A percentile compares a stretch with the other conserved stretches of the same genome.
Evolutionary conservation across 2,797 vertebrate species (phyloP).

Genomic region (Gallirallus australis): DNA sequence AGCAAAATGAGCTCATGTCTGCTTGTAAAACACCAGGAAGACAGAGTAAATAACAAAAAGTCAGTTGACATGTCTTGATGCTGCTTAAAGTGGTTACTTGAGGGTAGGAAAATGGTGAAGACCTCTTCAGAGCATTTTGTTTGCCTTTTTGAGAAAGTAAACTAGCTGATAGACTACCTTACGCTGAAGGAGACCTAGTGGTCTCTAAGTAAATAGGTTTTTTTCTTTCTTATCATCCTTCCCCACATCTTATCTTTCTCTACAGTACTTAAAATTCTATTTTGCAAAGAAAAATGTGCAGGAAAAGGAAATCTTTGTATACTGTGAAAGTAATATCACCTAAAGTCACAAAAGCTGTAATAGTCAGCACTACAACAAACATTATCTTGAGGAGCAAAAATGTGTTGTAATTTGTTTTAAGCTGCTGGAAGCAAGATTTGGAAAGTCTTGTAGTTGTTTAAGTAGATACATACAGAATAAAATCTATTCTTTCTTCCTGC

Average conservation of each 20-base stretch:
- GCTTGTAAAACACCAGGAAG: background rate
- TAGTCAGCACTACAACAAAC: background rate
- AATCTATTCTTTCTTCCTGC: background rate
- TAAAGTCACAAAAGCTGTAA: background rate
- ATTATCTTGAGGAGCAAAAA: background rate
- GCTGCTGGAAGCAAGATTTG: background rate
- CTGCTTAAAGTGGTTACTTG: constrained; percentile 1
- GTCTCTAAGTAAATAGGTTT: background rate
- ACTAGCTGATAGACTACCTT: background rate
- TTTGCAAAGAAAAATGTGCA: background rate
- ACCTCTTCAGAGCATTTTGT: background rate
- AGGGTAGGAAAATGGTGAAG: background rate
- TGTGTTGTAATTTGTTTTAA: background rate
- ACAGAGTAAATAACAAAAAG: background rate
- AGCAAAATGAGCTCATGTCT: background rate
- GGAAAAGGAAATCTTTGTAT: background rate
- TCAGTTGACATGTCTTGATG: background rate
- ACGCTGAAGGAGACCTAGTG: background rate
- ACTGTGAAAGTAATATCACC: background rate
- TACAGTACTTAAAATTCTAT: background rate
- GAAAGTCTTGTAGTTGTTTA: background rate
- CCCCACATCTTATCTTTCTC: background rate
- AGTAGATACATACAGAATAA: background rate
- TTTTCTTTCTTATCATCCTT: background rate
- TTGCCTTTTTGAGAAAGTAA: background rate